Conservation (phyloP, 2,888 invertebrate genomes). For the Ormyrus rosae region DNA sequence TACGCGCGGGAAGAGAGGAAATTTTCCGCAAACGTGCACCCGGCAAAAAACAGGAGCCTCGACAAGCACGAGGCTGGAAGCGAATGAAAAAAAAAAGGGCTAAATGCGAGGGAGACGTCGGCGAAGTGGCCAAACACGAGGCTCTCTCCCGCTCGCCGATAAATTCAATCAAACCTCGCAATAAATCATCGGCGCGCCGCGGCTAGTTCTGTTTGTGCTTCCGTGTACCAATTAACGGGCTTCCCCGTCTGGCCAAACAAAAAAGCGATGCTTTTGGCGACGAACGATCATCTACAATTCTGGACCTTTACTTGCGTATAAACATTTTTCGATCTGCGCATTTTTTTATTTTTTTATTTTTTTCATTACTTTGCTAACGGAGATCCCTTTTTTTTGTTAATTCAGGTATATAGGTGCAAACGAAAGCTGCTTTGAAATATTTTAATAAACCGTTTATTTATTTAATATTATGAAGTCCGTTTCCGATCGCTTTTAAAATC, state of each 20-base stretch:
- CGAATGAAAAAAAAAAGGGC: conserved; percentile 8
- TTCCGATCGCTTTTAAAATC: no score
- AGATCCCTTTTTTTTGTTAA: neutral
- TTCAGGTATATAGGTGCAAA: no score
- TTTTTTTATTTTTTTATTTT: neutral
- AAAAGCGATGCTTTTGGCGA: neutral
- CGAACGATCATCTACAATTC: conserved; percentile 34
- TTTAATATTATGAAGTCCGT: no score
- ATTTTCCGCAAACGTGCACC: conserved; percentile 8
- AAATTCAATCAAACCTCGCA: conserved; percentile 75
- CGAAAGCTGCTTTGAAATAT: no score
- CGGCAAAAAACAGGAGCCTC: neutral
- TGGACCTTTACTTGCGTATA: neutral
- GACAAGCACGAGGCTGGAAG: neutral
- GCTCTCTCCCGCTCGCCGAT: conserved; percentile 68
- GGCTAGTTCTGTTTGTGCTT: conserved; percentile 67
- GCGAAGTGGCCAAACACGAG: conserved; percentile 28
- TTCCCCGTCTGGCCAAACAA: conserved; percentile 35
- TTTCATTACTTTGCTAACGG: neutral
- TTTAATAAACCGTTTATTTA: no score
- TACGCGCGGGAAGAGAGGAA: neutral
- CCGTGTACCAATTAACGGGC: conserved; percentile 71
- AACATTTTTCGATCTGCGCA: conserved; percentile 8
- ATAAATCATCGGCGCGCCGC: conserved; percentile 71
- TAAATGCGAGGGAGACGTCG: conserved; percentile 2